Evolutionary conservation across 2,888 invertebrate genomes (phyloP).

Genomic region (Rosalia funebris): DNA sequence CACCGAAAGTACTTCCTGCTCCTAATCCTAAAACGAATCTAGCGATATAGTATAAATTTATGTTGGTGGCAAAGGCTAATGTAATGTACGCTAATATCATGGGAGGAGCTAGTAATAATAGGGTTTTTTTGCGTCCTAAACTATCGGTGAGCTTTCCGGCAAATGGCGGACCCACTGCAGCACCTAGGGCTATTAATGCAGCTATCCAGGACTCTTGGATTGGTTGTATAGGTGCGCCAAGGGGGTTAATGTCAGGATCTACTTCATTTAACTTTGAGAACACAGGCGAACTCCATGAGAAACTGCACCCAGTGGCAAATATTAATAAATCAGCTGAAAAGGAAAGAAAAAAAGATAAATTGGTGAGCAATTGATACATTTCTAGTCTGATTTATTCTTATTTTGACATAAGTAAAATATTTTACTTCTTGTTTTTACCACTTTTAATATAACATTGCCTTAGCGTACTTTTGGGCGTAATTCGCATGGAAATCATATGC

Average conservation of each 20-base stretch:
- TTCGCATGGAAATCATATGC: no score
- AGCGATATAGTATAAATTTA: slow-evolving; percentile 65
- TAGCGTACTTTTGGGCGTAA: no score
- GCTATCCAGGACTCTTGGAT: slow-evolving; percentile 50
- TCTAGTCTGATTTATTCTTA: no score
- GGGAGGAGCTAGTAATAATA: slow-evolving; percentile 72
- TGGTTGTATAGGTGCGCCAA: slow-evolving; percentile 40
- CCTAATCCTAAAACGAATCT: slow-evolving; percentile 72
- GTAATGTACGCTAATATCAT: slow-evolving; percentile 66
- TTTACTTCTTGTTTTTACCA: no score
- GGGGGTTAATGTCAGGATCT: slow-evolving; percentile 43
- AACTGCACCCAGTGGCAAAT: slow-evolving; percentile 40
- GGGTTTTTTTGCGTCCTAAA: slow-evolving; percentile 73
- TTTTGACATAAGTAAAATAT: no score
- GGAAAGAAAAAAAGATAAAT: no score
- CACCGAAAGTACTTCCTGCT: slow-evolving; percentile 75
- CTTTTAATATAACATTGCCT: no score
- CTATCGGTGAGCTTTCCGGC: slow-evolving; percentile 43
- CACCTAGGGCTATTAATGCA: slow-evolving; percentile 47
- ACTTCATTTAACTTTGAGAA: slow-evolving; percentile 42
- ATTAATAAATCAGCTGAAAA: slow-evolving; percentile 42
- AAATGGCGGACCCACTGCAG: slow-evolving; percentile 46
- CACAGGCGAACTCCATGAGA: slow-evolving; percentile 51
- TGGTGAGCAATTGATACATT: no score
- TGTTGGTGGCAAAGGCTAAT: slow-evolving; percentile 41